Base-by-base conservation (phyloP, 2,888 invertebrate genomes). In the Allophyes oxyacanthae region DNA sequence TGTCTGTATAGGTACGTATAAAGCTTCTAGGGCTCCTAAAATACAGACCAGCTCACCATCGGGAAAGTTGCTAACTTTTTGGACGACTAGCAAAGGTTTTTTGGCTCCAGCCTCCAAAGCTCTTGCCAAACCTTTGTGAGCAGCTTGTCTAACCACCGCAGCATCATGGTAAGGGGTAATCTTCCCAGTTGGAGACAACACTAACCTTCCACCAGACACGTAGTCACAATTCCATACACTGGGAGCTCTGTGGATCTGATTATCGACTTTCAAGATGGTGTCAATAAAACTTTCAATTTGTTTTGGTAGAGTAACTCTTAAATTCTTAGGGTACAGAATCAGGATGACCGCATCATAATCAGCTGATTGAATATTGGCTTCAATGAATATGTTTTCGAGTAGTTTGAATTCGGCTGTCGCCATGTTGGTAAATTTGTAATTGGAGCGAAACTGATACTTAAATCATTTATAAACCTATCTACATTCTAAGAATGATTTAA, bases 101-200 rank as follows among this genome's bases (percentile, higher is more conserved):
- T 95, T 96, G 15, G 97, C 95, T 0, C 99, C 99, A 36, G 98
- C 97, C 79, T 97, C 96, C 15, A 99, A 81, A 0, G 98, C 98
- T 79, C 99, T 96, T 43, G 94, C 85, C 71, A 97, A 94, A 0
- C 97, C 99, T 75, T 96, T 96, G 10, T 92, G 95, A 0, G 98
- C 98, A 1, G 98, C 97, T 74, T 97, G 96, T 56, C 84, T 90
- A 0, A 94, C 69, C 0, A 93, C 88, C 37, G 82, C 86, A 0
- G 85, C 90, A 20, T 94, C 94, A 52, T 94, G 91, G 34, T 94
- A 94, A 0, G 96, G 94, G 59, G 96, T 96, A 15, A 98, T 94
- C 13, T 96, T 95, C 0, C 97, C 98, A 7, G 97, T 97, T 0
- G 98, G 97, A 3, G 97, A 94, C 72, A 96, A 95, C 30, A 98